Percentiles rank a stretch among this genome's conserved stretches.
phyloP scores from a whole-genome alignment of 2,888 invertebrate species.

The Acrobasis suavella region DNA sequence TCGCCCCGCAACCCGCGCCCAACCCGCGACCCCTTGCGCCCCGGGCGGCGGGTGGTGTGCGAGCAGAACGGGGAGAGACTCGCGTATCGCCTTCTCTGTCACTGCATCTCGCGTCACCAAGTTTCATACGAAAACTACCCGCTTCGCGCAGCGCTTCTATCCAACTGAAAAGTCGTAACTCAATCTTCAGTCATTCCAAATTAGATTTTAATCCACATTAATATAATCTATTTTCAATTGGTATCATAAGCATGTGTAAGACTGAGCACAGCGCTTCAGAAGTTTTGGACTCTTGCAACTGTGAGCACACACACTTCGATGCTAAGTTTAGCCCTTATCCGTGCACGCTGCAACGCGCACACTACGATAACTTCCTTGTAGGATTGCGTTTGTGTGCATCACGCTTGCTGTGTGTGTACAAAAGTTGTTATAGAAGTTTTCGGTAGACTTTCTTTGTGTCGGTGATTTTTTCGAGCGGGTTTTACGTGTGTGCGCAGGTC shows the following conservation, averaged over 20 bases:
- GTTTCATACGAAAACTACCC: constrained; percentile 80
- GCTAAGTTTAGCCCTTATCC: constrained; percentile 75
- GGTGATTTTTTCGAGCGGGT: constrained; percentile 78
- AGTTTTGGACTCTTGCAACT: constrained; percentile 75
- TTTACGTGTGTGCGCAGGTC: constrained; percentile 70
- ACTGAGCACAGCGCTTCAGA: constrained; percentile 31
- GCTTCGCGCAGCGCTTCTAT: constrained; percentile 62
- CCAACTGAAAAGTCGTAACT: constrained; percentile 43
- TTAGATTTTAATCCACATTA: constrained; percentile 4
- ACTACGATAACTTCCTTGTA: constrained; percentile 60
- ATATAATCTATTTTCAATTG: constrained; percentile 7
- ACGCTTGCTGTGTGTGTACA: constrained; percentile 53
- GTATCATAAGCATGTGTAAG: not conserved
- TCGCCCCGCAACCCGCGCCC: constrained; percentile 51
- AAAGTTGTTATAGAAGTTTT: constrained; percentile 80
- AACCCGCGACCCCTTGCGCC: constrained; percentile 53
- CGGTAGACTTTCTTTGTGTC: constrained; percentile 81
- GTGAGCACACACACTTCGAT: constrained; percentile 63
- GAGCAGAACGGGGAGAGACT: constrained; percentile 50
- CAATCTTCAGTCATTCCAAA: constrained; percentile 23
- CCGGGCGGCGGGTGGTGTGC: constrained; percentile 71
- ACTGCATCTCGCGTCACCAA: constrained; percentile 77
- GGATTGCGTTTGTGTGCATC: constrained; percentile 41
- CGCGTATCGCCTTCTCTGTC: constrained; percentile 52
- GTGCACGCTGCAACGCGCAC: constrained; percentile 67